Percentiles rank a stretch among this genome's conserved stretches.
These are phyloP conservation scores for Phymanthus crucifer DNA, from an alignment of 92 coral and sea anemone genomes.

Conservation along the genomic window DNA sequence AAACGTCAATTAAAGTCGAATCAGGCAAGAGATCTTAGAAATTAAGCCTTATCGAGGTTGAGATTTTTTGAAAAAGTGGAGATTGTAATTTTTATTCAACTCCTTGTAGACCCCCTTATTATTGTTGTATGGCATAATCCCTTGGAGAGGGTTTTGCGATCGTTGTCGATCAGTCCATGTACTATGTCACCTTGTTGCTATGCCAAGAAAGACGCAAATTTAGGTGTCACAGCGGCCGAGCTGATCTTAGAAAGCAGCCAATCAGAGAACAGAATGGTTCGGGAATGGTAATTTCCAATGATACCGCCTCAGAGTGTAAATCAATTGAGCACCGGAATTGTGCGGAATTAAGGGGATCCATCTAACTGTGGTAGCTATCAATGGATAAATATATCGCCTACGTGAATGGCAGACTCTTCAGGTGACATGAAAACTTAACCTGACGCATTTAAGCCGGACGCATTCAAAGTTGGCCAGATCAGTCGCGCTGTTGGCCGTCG, in stretches of 20 bases:
- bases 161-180: not conserved
- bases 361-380: constrained; percentile 27
- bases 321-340: constrained; percentile 8
- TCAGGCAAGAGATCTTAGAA: not conserved
- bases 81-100: not conserved
- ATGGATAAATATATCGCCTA: constrained; percentile 22
- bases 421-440: not conserved
- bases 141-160: not conserved
- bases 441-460: constrained; percentile 3
- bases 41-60: not conserved
- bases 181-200: not conserved
- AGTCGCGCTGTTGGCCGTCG: not conserved
- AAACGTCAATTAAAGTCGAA: not conserved
- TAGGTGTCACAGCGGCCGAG: not conserved
- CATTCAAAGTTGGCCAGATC: not conserved
- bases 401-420: constrained; percentile 24
- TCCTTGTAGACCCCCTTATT: not conserved
- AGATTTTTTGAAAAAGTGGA: not conserved
- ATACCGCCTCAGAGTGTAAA: constrained; percentile 8
- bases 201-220: not conserved
- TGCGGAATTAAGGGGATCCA: constrained; percentile 39
- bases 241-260: not conserved
- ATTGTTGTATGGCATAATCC: not conserved
- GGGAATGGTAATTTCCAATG: not conserved
- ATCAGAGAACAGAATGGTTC: not conserved